Evolutionary conservation across 2,888 invertebrate genomes (phyloP), one percentile per base, ranked within the genome.

Genomic region (Ctenicera cuprea): DNA sequence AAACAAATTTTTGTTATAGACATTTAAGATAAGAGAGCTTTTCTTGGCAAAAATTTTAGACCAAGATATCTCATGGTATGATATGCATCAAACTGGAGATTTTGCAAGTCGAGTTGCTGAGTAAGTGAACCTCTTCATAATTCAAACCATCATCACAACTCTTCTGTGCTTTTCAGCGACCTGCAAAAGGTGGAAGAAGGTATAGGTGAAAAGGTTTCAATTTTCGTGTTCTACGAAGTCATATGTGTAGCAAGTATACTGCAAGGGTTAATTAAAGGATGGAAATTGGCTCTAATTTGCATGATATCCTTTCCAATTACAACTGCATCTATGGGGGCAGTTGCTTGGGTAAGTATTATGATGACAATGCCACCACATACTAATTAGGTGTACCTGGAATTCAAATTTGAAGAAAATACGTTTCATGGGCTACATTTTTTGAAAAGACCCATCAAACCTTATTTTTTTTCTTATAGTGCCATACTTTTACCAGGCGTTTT

Each of bases 241-340:
- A 90, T 92, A 0, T 94, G 94, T 82, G 71, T 94, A 8, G 90
- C 92, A 16, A 91, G 92, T 0, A 84, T 95, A 12, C 87, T 91
- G 1, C 89, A 94, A 84, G 94, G 94, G 0, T 90, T 95, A 65
- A 83, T 90, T 3, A 92, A 92, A 82, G 95, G 96, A 8, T 96
- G 96, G 96, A 91, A 95, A 83, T 86, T 96, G 41, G 93, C 95
- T 0, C 86, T 96, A 12, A 91, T 96, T 0, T 94, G 94, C 77
- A 86, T 95, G 45, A 89, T 91, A 67, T 91, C 93, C 22, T 90
- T 94, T 75, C 95, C 95, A 0, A 87, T 94, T 0, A 91, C 94
- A 0, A 87, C 92, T 45, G 84, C 91, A 3, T 88, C 93, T 0
- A 91, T 94, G 48, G 91, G 90, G 8, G 81, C 92, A n/a, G 91